Evolutionary conservation across 2,797 vertebrate species (phyloP).

Genomic region (Dipus sagitta): DNA sequence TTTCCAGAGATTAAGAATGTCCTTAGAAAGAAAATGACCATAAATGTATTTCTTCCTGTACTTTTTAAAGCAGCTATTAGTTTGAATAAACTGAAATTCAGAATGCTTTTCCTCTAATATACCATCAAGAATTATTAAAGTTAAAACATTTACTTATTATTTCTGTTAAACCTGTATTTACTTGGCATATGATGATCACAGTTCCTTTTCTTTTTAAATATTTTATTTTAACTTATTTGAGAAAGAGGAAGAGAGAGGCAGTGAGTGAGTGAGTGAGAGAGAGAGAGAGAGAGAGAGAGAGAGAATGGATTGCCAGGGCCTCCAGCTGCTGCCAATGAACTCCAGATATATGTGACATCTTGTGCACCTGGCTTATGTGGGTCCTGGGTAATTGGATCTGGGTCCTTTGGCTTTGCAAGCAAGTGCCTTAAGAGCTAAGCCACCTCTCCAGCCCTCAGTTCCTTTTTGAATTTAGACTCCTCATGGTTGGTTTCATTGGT

Average conservation of each 20-base stretch:
- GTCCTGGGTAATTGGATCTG: no score
- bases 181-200: not conserved
- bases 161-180: not conserved
- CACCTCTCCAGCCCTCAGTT: no score
- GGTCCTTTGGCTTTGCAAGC: no score
- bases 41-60: not conserved
- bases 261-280: no score
- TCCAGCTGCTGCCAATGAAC: no score
- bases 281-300: no score
- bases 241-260: no score
- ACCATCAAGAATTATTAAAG: not conserved
- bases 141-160: constrained; percentile 40
- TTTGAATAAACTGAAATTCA: constrained; percentile 22
- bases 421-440: no score
- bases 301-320: no score
- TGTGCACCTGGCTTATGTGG: no score
- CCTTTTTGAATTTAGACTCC: not conserved
- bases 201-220: not conserved
- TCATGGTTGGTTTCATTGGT: not conserved
- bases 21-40: constrained; percentile 16
- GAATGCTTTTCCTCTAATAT: constrained; percentile 11
- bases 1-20: not conserved
- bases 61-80: not conserved
- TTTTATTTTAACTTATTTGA: no score
- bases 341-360: no score